A percentile compares a stretch with the other conserved stretches of the same genome.
phyloP scores from a whole-genome alignment of 2,888 invertebrate genomes.

The Phaedon cochleariae region DNA sequence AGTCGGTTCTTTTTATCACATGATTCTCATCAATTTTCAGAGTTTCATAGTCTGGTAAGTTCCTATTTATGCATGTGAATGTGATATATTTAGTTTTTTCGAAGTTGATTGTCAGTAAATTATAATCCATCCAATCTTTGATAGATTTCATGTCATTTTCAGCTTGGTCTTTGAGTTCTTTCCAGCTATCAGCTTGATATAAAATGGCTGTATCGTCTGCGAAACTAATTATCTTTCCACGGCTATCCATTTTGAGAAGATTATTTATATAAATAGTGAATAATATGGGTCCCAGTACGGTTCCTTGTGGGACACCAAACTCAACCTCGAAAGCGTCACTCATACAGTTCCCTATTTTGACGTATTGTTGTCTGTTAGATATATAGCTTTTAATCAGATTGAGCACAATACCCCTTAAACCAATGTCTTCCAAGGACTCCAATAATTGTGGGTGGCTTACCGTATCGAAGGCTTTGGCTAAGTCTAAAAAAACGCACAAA shows the following conservation, averaged over 20 bases:
- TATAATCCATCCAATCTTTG: background rate
- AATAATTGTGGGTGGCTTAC: too few relatives aligned
- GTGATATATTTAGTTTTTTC: background rate
- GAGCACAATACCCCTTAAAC: too few relatives aligned
- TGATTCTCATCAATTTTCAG: too few relatives aligned
- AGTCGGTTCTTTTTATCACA: background rate
- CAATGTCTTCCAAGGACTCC: too few relatives aligned
- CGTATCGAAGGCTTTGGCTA: too few relatives aligned
- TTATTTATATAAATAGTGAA: background rate
- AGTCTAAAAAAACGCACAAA: too few relatives aligned
- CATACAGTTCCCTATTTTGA: background rate
- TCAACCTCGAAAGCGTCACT: background rate
- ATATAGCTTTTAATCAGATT: background rate
- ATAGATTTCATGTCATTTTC: background rate
- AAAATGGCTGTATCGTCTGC: background rate
- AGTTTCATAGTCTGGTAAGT: too few relatives aligned
- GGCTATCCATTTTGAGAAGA: background rate
- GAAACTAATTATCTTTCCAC: background rate
- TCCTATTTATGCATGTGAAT: background rate
- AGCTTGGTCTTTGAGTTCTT: background rate
- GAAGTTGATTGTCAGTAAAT: background rate
- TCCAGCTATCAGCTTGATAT: background rate
- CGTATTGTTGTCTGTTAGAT: background rate
- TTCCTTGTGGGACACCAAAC: background rate
- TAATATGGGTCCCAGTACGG: background rate